Conservation (phyloP, 2,888 invertebrate species). For the Macaria notata region DNA sequence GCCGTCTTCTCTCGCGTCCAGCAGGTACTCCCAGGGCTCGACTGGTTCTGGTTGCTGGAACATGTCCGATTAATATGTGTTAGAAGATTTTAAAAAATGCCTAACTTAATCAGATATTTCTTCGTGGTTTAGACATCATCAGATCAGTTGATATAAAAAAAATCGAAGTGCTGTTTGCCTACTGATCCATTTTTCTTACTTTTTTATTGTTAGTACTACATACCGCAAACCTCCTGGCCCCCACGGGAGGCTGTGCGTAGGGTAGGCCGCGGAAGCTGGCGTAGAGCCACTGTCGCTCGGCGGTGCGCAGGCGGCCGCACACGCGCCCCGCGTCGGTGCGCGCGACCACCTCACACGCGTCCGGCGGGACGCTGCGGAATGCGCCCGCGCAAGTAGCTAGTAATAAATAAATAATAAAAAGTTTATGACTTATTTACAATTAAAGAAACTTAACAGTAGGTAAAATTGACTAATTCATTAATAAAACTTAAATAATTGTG, state of each 20-base stretch:
- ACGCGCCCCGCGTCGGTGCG: constrained; percentile 27
- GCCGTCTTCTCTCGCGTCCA: constrained; percentile 77
- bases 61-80: too few species aligned
- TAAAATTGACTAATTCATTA: too few species aligned
- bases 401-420: not conserved
- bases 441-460: too few species aligned
- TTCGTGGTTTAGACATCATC: too few species aligned
- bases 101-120: too few species aligned
- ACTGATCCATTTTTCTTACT: too few species aligned
- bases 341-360: constrained; percentile 19
- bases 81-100: too few species aligned
- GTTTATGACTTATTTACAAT: too few species aligned
- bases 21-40: constrained; percentile 66
- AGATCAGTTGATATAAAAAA: too few species aligned
- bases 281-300: constrained; percentile 28
- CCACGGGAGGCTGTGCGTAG: constrained; percentile 35
- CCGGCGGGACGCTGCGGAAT: not conserved
- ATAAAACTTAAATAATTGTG: too few species aligned
- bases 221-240: constrained; percentile 33
- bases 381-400: not conserved
- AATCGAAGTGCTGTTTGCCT: too few species aligned
- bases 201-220: not conserved
- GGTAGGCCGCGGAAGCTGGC: constrained; percentile 39
- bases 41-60: constrained; percentile 38
- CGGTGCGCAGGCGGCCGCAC: constrained; percentile 29